phyloP scores from a whole-genome alignment of 2,797 vertebrate genomes.

The Melanotaenia parkinsoni region DNA sequence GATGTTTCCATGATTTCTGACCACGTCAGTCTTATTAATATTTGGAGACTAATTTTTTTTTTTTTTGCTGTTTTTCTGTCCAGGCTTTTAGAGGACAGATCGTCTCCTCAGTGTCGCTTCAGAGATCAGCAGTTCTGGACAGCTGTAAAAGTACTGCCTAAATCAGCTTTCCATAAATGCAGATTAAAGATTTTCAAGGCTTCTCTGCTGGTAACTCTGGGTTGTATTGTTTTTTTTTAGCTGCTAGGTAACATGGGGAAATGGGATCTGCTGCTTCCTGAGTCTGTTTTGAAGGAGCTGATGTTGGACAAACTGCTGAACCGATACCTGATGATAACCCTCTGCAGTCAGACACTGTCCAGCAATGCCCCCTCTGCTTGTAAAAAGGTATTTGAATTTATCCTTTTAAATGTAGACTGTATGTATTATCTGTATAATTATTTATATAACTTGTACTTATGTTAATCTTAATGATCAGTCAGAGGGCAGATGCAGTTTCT shows the following conservation, averaged over 20 bases:
- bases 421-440: not conserved
- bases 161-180: not conserved
- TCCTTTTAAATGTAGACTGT: not conserved
- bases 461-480: not conserved
- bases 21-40: not conserved
- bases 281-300: constrained; percentile 85
- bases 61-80: constrained; percentile 23
- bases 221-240: constrained; percentile 69
- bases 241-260: constrained; percentile 87
- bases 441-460: not conserved
- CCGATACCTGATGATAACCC: constrained; percentile 89
- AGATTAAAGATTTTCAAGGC: not conserved
- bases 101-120: constrained; percentile 85
- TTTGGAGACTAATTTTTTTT: not conserved
- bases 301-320: constrained; percentile 90
- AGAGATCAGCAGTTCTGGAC: constrained; percentile 90
- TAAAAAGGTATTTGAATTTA: constrained; percentile 79
- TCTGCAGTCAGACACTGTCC: constrained; percentile 79
- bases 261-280: constrained; percentile 88
- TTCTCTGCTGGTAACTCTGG: constrained; percentile 23
- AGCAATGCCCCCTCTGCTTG: constrained; percentile 77
- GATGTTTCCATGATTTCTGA: not conserved
- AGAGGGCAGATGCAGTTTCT: not conserved
- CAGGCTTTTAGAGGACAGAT: constrained; percentile 83
- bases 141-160: constrained; percentile 87